Conservation (phyloP, 2,113 vertebrate species). For the Meriones unguiculatus region DNA sequence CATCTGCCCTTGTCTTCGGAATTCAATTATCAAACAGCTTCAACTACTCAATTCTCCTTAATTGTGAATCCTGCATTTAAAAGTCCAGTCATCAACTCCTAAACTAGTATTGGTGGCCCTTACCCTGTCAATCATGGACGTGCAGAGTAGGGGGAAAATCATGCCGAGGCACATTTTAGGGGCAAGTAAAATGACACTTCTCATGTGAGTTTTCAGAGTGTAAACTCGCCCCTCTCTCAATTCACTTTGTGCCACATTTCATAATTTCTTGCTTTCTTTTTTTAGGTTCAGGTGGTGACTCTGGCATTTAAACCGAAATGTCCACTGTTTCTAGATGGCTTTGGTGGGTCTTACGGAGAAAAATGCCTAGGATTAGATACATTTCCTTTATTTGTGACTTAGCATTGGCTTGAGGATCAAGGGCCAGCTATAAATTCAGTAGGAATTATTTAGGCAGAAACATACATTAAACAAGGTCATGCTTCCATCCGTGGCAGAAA, state of each 20-base stretch:
- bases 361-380: background rate
- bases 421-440: background rate
- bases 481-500: background rate
- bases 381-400: background rate
- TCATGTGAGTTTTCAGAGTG: background rate
- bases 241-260: background rate
- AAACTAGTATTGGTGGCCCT: background rate
- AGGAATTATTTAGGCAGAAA: background rate
- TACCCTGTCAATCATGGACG: background rate
- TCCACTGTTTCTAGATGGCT: background rate
- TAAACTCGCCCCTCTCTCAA: background rate
- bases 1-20: background rate
- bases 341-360: background rate
- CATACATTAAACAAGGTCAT: conserved; percentile 2
- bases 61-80: background rate
- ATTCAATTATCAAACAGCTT: background rate
- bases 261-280: background rate
- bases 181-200: background rate
- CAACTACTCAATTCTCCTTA: background rate
- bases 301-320: background rate
- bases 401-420: background rate
- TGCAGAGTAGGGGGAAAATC: background rate
- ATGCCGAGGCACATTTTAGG: background rate
- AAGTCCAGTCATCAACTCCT: background rate
- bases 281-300: background rate